Evolutionary conservation across 1,140 invertebrate genomes (phyloP).

Genomic region (Eciton burchellii): DNA sequence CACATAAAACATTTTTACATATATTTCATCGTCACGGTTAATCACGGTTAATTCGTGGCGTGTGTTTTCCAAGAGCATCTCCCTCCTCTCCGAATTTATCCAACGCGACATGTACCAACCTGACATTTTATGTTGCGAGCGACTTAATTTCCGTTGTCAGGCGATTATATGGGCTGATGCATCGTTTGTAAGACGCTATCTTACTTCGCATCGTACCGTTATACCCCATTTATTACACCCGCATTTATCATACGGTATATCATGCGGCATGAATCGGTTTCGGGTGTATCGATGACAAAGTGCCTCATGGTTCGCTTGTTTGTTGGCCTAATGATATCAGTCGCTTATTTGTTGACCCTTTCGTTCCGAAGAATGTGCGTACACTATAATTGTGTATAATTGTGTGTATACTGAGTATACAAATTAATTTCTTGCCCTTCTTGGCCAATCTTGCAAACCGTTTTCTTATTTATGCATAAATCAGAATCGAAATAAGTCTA

Average conservation of each 20-base stretch:
- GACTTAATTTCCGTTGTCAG: constrained; percentile 57
- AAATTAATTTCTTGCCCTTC: too few species aligned
- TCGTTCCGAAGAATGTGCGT: not conserved
- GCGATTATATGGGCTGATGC: constrained; percentile 38
- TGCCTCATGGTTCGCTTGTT: constrained; percentile 2
- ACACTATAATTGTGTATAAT: not conserved
- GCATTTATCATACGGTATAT: constrained; percentile 61
- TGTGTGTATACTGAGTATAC: too few species aligned
- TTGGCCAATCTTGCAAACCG: too few species aligned
- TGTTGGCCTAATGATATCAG: constrained; percentile 52
- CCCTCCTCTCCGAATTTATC: constrained; percentile 37
- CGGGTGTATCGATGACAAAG: constrained; percentile 23
- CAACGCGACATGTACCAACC: not conserved
- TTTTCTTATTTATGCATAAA: too few species aligned
- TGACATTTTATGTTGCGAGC: constrained; percentile 10
- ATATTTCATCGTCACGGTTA: not conserved
- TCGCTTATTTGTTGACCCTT: constrained; percentile 47
- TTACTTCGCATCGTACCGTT: constrained; percentile 50
- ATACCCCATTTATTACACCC: constrained; percentile 46
- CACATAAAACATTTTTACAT: too few species aligned
- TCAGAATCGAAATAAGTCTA: too few species aligned
- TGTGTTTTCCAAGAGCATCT: not conserved
- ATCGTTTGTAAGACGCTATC: constrained; percentile 63
- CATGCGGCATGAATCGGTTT: constrained; percentile 40
- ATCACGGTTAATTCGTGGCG: not conserved